A percentile compares a stretch with the other conserved stretches of the same genome.
Evolutionary conservation across 2,888 invertebrate species (phyloP).

Genomic region (Bellardia bayeri): DNA sequence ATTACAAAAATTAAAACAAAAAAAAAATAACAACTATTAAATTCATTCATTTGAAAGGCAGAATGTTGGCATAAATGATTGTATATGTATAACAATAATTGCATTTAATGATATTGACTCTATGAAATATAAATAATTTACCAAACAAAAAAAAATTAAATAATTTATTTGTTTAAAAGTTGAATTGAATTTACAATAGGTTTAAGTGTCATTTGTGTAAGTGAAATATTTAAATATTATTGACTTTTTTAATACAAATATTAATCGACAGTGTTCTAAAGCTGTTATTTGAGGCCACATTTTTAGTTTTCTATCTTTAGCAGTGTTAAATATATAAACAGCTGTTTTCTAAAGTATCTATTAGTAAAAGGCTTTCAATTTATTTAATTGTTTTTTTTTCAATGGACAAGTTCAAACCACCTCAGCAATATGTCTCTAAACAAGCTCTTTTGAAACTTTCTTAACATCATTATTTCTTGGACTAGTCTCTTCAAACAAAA

Average conservation of each 20-base stretch:
- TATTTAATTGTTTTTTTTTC: too few species aligned
- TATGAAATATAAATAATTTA: background rate
- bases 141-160: background rate
- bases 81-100: background rate
- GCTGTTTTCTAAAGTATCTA: too few species aligned
- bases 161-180: slow-evolving; percentile 19
- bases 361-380: too few species aligned
- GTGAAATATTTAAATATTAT: background rate
- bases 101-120: slow-evolving; percentile 30
- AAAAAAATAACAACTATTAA: slow-evolving; percentile 47
- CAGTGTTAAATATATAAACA: too few species aligned
- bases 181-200: background rate
- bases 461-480: too few species aligned
- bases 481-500: too few species aligned
- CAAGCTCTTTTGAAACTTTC: too few species aligned
- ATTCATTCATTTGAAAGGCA: slow-evolving; percentile 39
- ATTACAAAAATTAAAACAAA: slow-evolving; percentile 53
- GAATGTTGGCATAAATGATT: slow-evolving; percentile 6
- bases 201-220: background rate
- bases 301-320: too few species aligned
- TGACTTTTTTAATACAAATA: background rate
- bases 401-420: too few species aligned
- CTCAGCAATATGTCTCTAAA: too few species aligned
- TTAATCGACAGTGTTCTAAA: background rate
- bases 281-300: too few species aligned